phyloP scores from a whole-genome alignment of 2,113 vertebrate genomes.

The Lepidothrix coronata region DNA sequence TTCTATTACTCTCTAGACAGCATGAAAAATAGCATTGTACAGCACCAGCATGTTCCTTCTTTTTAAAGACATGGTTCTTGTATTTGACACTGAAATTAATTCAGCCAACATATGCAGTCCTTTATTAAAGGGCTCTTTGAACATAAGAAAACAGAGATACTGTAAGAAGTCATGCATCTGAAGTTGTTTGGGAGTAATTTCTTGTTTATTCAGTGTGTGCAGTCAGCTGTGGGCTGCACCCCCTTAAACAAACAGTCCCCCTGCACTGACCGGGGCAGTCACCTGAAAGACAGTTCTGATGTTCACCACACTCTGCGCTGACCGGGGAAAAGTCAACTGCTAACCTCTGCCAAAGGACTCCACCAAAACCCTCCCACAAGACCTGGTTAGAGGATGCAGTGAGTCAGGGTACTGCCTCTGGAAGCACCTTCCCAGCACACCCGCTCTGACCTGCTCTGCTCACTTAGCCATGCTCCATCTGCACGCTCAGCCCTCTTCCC shows the following conservation, averaged over 20 bases:
- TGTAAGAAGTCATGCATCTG: not conserved
- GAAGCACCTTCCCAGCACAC: not conserved
- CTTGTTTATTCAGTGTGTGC: not conserved
- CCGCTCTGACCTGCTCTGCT: not conserved
- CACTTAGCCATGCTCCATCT: not conserved
- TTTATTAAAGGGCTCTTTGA: not conserved
- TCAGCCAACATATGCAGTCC: not conserved
- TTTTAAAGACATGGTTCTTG: not conserved
- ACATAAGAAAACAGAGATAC: not conserved
- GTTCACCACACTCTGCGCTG: fast-evolving
- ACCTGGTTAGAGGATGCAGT: not conserved
- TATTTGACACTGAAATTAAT: not conserved
- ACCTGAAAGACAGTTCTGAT: no score
- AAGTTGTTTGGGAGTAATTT: not conserved
- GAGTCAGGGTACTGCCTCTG: not conserved
- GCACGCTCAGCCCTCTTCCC: not conserved
- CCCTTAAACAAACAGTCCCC: not conserved
- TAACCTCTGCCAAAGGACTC: not conserved
- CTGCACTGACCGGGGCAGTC: not conserved
- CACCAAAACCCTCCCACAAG: fast-evolving
- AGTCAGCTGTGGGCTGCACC: not conserved
- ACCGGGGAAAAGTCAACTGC: not conserved
- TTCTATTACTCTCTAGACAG: not conserved
- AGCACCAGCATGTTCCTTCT: not conserved
- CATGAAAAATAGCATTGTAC: not conserved